Evolutionary conservation across 1,140 invertebrate genomes (phyloP), one percentile per base, ranked within the genome.

Genomic region (Drosophila grimshawi): DNA sequence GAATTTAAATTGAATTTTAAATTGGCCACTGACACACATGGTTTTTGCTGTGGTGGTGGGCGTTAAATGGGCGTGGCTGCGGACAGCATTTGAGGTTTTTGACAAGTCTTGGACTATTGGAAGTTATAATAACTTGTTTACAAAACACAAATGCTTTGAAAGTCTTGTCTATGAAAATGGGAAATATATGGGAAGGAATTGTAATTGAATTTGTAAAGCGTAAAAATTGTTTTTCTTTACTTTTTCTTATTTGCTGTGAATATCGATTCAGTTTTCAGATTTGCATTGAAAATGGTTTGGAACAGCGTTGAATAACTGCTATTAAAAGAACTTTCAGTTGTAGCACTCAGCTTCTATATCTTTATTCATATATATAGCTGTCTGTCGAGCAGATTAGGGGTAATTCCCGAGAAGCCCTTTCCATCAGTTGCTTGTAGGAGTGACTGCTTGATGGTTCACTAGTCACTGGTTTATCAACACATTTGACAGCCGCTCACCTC

Each of bases 1-100:
- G 80, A 80, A 88, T 78, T 89, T 78, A 88, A 88, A 88, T 88
- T 88, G 85, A 88, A 89, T 88, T 89, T 81, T 85, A 71, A 88
- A 88, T 89, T 88, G 85, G 80, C 85, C 73, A 67, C 35, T 60
- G 71, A 57, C 49, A 62, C 70, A 43, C 55, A 60, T 61, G 55
- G 27, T 29, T 53, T 37, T 43, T 43, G 39, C 10, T 43, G 29
- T 5, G 35, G 27, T 3, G 27, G 57, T n/a, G 10, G 29, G 29
- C 5, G 19, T 39, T 11, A 32, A 43, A 41, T 66, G 60, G 53
- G 51, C 59, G 67, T 76, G 72, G 43, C 39, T 73, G 41, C 59
- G 68, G 66, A 33, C 62, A 76, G 73, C 63, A 45, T 49, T 64
- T 49, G 51, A 66, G 85, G 85, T 72, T 63, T 59, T 33, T 88